phyloP scores from a whole-genome alignment of 2,113 vertebrate species.

The Psilopogon haemacephalus region DNA sequence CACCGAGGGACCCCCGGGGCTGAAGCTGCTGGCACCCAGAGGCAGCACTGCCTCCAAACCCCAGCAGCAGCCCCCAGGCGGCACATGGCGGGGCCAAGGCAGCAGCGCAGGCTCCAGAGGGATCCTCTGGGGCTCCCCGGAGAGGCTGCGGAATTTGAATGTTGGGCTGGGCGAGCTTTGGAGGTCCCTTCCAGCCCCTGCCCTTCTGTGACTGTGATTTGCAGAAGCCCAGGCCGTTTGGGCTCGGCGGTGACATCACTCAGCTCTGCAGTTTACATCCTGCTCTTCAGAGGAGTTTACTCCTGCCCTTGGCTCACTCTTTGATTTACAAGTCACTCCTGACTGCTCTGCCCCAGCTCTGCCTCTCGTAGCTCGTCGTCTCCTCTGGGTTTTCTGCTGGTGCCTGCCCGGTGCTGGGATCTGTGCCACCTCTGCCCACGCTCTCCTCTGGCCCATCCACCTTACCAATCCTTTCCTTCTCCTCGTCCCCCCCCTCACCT shows the following conservation, averaged over 20 bases:
- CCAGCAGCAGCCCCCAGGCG: accelerated
- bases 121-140: neutral
- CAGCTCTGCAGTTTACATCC: neutral
- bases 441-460: neutral
- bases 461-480: neutral
- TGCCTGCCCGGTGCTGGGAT: neutral
- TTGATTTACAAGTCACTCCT: neutral
- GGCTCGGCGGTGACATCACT: accelerated
- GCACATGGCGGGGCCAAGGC: accelerated
- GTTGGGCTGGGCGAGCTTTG: too few relatives aligned
- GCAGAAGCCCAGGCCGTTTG: neutral
- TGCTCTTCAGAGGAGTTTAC: neutral
- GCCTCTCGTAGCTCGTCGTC: neutral
- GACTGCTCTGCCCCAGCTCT: neutral
- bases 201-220: neutral
- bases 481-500: accelerated
- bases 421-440: neutral
- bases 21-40: neutral
- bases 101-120: neutral
- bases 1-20: accelerated
- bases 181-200: too few relatives aligned
- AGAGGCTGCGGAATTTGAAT: too few relatives aligned
- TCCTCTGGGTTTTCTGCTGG: neutral
- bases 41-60: neutral
- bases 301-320: neutral